Evolutionary conservation across 2,797 vertebrate species (phyloP).

Genomic region (Pangasius macronema): DNA sequence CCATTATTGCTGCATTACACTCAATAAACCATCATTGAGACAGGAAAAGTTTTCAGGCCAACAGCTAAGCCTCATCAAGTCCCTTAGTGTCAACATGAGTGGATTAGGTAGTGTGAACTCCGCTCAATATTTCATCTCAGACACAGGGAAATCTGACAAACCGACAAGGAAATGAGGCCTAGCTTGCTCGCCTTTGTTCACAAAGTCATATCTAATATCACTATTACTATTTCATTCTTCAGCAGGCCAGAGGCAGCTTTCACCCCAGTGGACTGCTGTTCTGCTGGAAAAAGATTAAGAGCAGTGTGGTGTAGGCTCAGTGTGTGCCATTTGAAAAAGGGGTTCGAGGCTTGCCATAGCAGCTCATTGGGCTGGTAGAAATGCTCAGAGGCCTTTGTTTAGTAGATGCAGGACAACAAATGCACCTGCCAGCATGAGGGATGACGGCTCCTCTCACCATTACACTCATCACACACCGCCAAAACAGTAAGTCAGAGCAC

Average conservation of each 20-base stretch:
- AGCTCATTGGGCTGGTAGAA: conserved; percentile 35
- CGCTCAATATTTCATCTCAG: conserved; percentile 45
- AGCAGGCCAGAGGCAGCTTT: conserved; percentile 24
- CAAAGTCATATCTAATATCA: conserved; percentile 49
- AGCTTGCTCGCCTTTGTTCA: conserved; percentile 46
- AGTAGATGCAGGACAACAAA: conserved; percentile 34
- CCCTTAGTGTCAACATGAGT: conserved; percentile 24
- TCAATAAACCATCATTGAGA: conserved; percentile 8
- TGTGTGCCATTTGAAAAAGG: conserved; percentile 33
- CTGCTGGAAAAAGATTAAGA: conserved; percentile 44
- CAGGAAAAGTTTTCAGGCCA: conserved; percentile 28
- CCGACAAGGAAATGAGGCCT: conserved; percentile 46
- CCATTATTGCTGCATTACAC: conserved; percentile 8
- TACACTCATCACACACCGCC: background rate
- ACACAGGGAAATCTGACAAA: conserved; percentile 40
- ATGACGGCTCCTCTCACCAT: background rate
- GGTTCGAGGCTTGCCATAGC: conserved; percentile 3
- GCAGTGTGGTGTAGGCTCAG: conserved; percentile 15
- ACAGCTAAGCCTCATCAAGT: conserved; percentile 41
- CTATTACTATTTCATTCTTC: conserved; percentile 44
- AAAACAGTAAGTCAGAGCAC: background rate
- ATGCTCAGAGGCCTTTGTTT: conserved; percentile 35
- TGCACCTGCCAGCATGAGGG: conserved; percentile 28
- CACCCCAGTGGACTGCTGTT: conserved; percentile 8
- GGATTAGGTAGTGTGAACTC: conserved; percentile 35